Percentiles rank a stretch among this genome's conserved stretches.
phyloP scores from a whole-genome alignment of 2,113 vertebrate genomes.

The Promerops cafer region DNA sequence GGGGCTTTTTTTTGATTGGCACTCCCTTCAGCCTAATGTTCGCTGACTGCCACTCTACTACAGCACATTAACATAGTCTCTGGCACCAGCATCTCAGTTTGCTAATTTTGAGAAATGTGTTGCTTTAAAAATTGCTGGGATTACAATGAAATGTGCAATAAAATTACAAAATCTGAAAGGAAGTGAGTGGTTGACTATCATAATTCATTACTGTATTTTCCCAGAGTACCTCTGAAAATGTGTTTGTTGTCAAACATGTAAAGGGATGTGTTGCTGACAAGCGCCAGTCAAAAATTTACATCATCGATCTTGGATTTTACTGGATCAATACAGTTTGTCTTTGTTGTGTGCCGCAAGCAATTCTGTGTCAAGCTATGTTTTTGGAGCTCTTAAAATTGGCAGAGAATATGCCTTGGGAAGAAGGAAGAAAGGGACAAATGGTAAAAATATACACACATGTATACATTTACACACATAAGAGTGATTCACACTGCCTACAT shows the following conservation, averaged over 20 bases:
- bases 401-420: neutral
- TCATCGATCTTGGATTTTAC: constrained; percentile 21
- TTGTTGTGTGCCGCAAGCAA: neutral
- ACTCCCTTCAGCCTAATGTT: neutral
- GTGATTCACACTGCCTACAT: constrained; percentile 42
- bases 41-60: neutral
- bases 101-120: neutral
- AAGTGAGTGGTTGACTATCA: neutral
- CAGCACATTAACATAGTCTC: neutral
- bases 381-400: constrained; percentile 11
- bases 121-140: neutral
- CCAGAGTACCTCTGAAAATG: neutral
- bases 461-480: constrained; percentile 39
- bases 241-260: neutral
- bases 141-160: neutral
- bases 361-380: neutral
- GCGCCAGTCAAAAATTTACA: constrained; percentile 22
- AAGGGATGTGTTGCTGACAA: neutral
- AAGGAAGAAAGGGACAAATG: constrained; percentile 27
- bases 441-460: constrained; percentile 5
- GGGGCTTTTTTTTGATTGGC: neutral
- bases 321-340: constrained; percentile 39
- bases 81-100: neutral
- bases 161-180: neutral
- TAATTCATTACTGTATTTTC: neutral